Percentiles rank a stretch among this genome's conserved stretches.
Conservation (phyloP, 2,888 invertebrate species). For the Rotaria magnacalcarata region DNA sequence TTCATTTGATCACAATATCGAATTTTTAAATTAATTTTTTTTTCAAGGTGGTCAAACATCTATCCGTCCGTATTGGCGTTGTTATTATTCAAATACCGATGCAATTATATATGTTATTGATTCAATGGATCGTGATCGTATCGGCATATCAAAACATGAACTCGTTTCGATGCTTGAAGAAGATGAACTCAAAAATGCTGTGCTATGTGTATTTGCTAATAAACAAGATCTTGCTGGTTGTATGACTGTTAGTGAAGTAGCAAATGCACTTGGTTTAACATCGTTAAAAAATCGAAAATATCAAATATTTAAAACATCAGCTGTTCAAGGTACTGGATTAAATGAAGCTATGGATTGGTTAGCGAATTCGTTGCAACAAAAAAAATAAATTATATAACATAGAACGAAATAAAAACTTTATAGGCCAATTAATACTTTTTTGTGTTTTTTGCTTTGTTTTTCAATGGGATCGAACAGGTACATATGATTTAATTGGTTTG, state of each 20-base stretch:
- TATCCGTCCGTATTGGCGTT: conserved; percentile 92
- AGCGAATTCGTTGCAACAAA: conserved; percentile 20
- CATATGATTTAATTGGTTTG: background rate
- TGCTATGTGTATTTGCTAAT: conserved; percentile 91
- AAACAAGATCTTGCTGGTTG: conserved; percentile 99
- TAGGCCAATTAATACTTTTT: background rate
- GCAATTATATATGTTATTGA: conserved; percentile 99
- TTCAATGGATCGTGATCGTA: conserved; percentile 93
- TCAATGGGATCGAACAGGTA: background rate
- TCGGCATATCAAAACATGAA: conserved; percentile 97
- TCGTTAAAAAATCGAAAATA: conserved; percentile 92
- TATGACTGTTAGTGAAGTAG: conserved; percentile 87
- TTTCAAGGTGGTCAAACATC: conserved; percentile 30
- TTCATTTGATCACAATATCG: background rate
- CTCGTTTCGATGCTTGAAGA: conserved; percentile 93
- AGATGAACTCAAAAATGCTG: conserved; percentile 89
- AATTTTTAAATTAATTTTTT: background rate
- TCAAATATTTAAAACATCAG: conserved; percentile 98
- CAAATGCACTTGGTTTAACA: conserved; percentile 87
- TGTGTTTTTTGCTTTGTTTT: background rate
- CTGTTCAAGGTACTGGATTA: conserved; percentile 91
- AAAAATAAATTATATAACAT: background rate
- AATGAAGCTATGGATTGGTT: conserved; percentile 99
- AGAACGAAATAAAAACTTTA: background rate
- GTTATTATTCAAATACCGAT: conserved; percentile 99